Conservation (phyloP, 2,113 vertebrate species). For the Microtus oregoni region DNA sequence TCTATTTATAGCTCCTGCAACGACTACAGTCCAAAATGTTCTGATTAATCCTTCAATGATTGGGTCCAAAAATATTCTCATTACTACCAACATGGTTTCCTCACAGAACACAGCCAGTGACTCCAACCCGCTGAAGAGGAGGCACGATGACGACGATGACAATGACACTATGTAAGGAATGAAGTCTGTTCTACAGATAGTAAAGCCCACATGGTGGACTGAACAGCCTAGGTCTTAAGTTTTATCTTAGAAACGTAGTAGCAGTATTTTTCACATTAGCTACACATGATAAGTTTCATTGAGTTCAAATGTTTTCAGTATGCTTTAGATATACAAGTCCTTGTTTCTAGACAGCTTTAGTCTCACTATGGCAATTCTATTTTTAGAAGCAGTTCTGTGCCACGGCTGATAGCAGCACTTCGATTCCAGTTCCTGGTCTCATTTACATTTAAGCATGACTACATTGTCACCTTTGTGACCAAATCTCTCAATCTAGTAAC, state of each 20-base stretch:
- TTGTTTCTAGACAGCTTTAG: slow-evolving; percentile 52
- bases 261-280: slow-evolving; percentile 60
- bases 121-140: slow-evolving; percentile 92
- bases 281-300: slow-evolving; percentile 47
- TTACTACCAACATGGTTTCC: slow-evolving; percentile 94
- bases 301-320: slow-evolving; percentile 56
- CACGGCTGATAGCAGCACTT: slow-evolving; percentile 12
- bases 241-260: slow-evolving; percentile 66
- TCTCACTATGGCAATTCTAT: slow-evolving; percentile 34
- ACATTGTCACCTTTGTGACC: slow-evolving; percentile 49
- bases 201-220: background rate
- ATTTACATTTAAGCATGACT: slow-evolving; percentile 51
- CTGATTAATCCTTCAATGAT: slow-evolving; percentile 96
- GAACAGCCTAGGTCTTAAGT: slow-evolving; percentile 55
- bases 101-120: slow-evolving; percentile 89
- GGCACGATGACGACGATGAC: slow-evolving; percentile 96
- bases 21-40: slow-evolving; percentile 94
- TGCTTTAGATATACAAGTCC: slow-evolving; percentile 41
- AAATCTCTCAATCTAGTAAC: slow-evolving; percentile 55
- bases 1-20: slow-evolving; percentile 86
- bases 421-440: slow-evolving; percentile 37
- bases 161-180: slow-evolving; percentile 88
- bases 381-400: slow-evolving; percentile 60
- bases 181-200: slow-evolving; percentile 23
- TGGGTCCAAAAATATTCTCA: slow-evolving; percentile 97